Evolutionary conservation across 2,113 vertebrate species (phyloP).

Genomic region (Xiphorhynchus elegans): DNA sequence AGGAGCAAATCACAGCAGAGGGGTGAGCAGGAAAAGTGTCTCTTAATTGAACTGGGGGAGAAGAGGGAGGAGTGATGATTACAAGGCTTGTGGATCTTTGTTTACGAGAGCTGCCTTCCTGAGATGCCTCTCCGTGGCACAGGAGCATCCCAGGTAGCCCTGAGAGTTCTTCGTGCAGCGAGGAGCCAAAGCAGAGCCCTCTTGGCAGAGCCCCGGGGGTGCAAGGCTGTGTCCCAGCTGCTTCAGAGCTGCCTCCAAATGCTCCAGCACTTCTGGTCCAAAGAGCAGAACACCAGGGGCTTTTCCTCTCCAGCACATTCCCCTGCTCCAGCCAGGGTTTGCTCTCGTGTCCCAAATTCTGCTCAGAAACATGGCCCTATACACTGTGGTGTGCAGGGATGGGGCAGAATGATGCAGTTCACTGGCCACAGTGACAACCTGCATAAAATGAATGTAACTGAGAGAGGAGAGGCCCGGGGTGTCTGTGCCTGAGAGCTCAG

Average conservation of each 20-base stretch:
- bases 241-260: not conserved
- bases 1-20: not conserved
- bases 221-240: rapidly evolving
- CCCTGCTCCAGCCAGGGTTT: not conserved
- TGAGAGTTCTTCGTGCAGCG: rapidly evolving
- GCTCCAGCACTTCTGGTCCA: not conserved
- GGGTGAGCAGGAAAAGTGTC: not conserved
- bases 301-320: not conserved
- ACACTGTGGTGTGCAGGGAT: rapidly evolving
- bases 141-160: not conserved
- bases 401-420: rapidly evolving
- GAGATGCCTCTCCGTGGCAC: rapidly evolving
- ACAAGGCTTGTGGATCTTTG: not conserved
- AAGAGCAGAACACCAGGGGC: not conserved
- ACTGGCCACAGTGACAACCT: not conserved
- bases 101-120: not conserved
- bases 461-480: rapidly evolving
- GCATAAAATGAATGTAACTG: not conserved
- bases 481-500: not conserved
- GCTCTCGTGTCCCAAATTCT: rapidly evolving
- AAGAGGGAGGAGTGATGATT: not conserved
- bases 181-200: not conserved
- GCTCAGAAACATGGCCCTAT: not conserved
- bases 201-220: rapidly evolving
- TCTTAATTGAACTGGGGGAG: not conserved